Conservation (phyloP, 2,797 vertebrate species). For the Eutrigla gurnardus region DNA sequence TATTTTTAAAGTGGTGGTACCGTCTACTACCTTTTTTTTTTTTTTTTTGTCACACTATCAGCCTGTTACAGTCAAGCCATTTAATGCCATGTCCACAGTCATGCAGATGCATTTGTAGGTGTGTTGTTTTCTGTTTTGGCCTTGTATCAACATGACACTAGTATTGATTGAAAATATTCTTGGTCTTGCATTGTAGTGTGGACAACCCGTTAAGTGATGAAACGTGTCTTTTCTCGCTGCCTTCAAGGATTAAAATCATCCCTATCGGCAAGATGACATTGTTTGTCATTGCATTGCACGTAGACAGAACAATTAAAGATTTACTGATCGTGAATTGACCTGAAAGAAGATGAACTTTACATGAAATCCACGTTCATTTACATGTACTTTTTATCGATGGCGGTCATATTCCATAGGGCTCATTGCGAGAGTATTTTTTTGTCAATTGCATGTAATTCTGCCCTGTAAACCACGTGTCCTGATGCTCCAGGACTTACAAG, state of each 20-base stretch:
- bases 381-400: too few relatives aligned
- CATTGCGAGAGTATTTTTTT: too few relatives aligned
- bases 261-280: background rate
- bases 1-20: conserved; percentile 16
- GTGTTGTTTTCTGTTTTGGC: background rate
- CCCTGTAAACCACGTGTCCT: too few relatives aligned
- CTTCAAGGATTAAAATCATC: background rate
- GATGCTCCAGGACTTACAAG: too few relatives aligned
- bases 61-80: conserved; percentile 8
- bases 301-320: background rate
- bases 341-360: too few relatives aligned
- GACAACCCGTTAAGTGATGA: background rate
- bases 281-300: background rate
- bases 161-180: background rate
- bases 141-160: background rate
- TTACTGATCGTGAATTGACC: too few relatives aligned
- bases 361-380: too few relatives aligned
- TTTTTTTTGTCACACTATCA: conserved; percentile 9
- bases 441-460: too few relatives aligned
- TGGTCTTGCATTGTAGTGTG: background rate
- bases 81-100: conserved; percentile 23
- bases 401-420: too few relatives aligned
- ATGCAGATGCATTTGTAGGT: conserved; percentile 1
- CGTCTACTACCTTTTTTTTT: background rate
- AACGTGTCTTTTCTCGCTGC: background rate